Base-by-base conservation (phyloP, 2,797 vertebrate species). In the Corythornis leucogaster region DNA sequence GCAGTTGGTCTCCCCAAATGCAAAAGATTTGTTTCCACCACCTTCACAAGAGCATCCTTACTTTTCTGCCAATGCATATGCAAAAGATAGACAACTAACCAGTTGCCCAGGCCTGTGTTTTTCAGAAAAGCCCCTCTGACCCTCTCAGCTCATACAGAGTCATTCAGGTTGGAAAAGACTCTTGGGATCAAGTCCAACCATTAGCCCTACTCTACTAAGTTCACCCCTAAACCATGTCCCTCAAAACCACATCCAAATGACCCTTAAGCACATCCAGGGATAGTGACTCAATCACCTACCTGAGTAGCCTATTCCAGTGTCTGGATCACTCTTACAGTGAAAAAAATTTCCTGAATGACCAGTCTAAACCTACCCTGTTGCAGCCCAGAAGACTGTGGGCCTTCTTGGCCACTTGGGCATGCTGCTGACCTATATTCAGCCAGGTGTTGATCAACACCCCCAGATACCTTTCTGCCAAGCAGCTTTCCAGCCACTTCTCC, bases 271-370 rank as follows among this genome's bases (percentile, higher is more conserved):
- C 12, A 21, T 51, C 35, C 12, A 61, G 8, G 15, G 11, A 28
- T 53, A 28, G 26, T 11, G 26, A 53, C 9, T 55, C 35, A 12
- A 76, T 7, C n/a, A 50, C 46, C 45, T 76, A 9, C 15, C n/a
- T n/a, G 22, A 35, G n/a, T 5, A 70, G 35, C n/a, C 26, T 33
- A 10, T 13, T 75, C 42, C 50, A 53, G 6, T 13, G 6, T 14
- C 33, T 40, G 50, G 5, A 15, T 13, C 61, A 38, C 7, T 2
- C 14, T 40, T 66, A 18, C 9, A 0, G 1, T 28, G 31, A 62
- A 67, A 16, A 46, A 51, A 1, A 30, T 14, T 62, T 42, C 35
- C n/a, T 21, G 28, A 6, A 40, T 21, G 28, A 21, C 21, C 6
- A 21, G 4, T 8, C 48, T 58, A 58, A 62, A 57, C 8, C 19